Evolutionary conservation across 2,797 vertebrate species (phyloP).

Genomic region (Brotula barbata): DNA sequence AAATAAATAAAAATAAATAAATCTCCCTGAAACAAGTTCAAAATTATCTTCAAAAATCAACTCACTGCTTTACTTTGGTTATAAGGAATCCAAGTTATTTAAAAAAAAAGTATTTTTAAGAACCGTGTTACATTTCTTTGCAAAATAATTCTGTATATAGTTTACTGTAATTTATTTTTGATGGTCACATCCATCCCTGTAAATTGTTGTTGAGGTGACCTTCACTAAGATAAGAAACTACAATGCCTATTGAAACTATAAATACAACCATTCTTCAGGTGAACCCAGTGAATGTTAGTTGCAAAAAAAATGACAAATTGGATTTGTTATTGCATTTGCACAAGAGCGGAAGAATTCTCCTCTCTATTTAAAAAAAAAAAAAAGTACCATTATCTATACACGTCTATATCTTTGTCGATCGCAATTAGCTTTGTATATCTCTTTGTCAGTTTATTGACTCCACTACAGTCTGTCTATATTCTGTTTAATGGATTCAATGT

Average conservation of each 20-base stretch:
- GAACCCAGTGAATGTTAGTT: not conserved
- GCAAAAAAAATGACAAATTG: slow-evolving; percentile 10
- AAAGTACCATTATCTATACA: not conserved
- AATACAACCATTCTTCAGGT: not conserved
- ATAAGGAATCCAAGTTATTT: too few species aligned
- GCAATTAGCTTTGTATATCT: not conserved
- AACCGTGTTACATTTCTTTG: too few species aligned
- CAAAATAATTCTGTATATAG: slow-evolving; percentile 14
- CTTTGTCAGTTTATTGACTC: slow-evolving; percentile 28
- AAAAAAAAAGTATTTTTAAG: too few species aligned
- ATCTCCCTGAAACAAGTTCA: too few species aligned
- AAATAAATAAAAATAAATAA: too few species aligned
- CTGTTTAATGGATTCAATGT: slow-evolving; percentile 40
- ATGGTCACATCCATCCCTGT: slow-evolving; percentile 12
- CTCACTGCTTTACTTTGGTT: too few species aligned
- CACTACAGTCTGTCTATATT: not conserved
- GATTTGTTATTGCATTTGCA: slow-evolving; percentile 5
- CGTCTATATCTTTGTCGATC: slow-evolving; percentile 16
- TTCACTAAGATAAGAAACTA: slow-evolving; percentile 22
- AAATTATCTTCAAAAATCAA: too few species aligned
- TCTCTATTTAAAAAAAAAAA: not conserved
- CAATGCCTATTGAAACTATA: slow-evolving; percentile 16
- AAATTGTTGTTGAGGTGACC: slow-evolving; percentile 24
- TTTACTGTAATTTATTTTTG: slow-evolving; percentile 12
- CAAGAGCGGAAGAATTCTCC: not conserved